Conservation (phyloP, 2,797 vertebrate genomes). For the Craterocephalus amniculus region DNA sequence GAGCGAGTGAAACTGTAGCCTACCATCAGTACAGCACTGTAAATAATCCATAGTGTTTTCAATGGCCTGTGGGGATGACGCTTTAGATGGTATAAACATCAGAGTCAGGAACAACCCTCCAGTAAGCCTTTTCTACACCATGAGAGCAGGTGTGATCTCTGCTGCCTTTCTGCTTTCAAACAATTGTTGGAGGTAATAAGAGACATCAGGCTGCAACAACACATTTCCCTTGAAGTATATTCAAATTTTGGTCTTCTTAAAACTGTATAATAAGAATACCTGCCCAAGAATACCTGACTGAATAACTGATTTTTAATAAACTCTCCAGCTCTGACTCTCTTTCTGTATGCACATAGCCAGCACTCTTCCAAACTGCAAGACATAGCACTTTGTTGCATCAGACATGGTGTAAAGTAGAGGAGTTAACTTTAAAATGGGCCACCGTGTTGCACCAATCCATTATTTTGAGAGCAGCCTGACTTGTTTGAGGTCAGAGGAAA, state of each 20-base stretch:
- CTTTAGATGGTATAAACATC: constrained; percentile 71
- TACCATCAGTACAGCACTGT: constrained; percentile 62
- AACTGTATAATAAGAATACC: constrained; percentile 36
- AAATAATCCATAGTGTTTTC: constrained; percentile 71
- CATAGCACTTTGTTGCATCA: constrained; percentile 43
- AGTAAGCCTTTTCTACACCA: constrained; percentile 59
- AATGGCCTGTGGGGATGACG: constrained; percentile 66
- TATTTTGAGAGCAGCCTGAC: constrained; percentile 49
- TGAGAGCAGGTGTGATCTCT: constrained; percentile 76
- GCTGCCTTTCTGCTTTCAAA: constrained; percentile 66
- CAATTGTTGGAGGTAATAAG: constrained; percentile 64
- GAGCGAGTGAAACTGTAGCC: constrained; percentile 71
- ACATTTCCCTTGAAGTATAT: constrained; percentile 65
- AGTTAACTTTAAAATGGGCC: constrained; percentile 73
- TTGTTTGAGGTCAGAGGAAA: constrained; percentile 63
- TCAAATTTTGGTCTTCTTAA: constrained; percentile 55
- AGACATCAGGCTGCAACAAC: constrained; percentile 58
- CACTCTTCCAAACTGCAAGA: constrained; percentile 34
- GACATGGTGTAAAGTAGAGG: constrained; percentile 44
- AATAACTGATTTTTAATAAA: constrained; percentile 51
- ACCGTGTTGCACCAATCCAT: constrained; percentile 64
- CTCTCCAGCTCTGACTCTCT: constrained; percentile 27
- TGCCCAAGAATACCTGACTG: constrained; percentile 43
- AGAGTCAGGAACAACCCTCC: constrained; percentile 68
- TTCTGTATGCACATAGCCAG: constrained; percentile 16